Percentiles rank a stretch among this genome's conserved stretches.
Evolutionary conservation across 2,888 invertebrate genomes (phyloP).

Genomic region (Pyralis farinalis): DNA sequence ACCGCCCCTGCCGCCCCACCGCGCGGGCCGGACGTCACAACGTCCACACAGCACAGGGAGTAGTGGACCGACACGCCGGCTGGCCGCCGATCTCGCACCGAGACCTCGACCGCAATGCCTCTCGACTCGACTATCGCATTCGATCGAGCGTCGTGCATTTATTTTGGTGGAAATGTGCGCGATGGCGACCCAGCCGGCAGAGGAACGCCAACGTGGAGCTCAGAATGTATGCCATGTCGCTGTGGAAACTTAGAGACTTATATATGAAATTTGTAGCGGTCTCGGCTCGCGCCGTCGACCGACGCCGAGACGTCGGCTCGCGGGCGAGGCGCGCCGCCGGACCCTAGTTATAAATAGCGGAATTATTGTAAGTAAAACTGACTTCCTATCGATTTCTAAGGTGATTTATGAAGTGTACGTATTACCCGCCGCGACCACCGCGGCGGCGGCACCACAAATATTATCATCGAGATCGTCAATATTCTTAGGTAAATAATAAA

Average conservation of each 20-base stretch:
- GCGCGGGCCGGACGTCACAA: slow-evolving; percentile 12
- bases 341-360: slow-evolving; percentile 68
- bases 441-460: slow-evolving; percentile 43
- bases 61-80: slow-evolving; percentile 1
- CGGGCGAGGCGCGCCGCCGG: slow-evolving; percentile 36
- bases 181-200: slow-evolving; percentile 12
- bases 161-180: not conserved
- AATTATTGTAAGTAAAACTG: slow-evolving; percentile 75
- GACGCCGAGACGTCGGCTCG: slow-evolving; percentile 21
- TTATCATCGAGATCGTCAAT: slow-evolving; percentile 62
- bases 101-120: not conserved
- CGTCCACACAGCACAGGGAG: slow-evolving; percentile 4
- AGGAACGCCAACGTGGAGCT: slow-evolving; percentile 23
- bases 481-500: slow-evolving; percentile 64
- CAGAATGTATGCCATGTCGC: slow-evolving; percentile 33
- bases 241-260: slow-evolving; percentile 62
- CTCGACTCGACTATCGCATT: slow-evolving; percentile 3
- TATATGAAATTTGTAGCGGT: slow-evolving; percentile 55
- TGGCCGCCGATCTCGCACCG: slow-evolving; percentile 6
- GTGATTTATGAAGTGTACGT: slow-evolving; percentile 50
- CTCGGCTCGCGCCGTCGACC: slow-evolving; percentile 32
- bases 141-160: not conserved
- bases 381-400: slow-evolving; percentile 77
- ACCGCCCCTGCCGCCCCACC: slow-evolving; percentile 15
- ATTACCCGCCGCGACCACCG: slow-evolving; percentile 24